These are phyloP conservation scores for Scaptomyza cyrtandrae DNA, from an alignment of 2,888 invertebrate genomes.

Conservation along the genomic window DNA sequence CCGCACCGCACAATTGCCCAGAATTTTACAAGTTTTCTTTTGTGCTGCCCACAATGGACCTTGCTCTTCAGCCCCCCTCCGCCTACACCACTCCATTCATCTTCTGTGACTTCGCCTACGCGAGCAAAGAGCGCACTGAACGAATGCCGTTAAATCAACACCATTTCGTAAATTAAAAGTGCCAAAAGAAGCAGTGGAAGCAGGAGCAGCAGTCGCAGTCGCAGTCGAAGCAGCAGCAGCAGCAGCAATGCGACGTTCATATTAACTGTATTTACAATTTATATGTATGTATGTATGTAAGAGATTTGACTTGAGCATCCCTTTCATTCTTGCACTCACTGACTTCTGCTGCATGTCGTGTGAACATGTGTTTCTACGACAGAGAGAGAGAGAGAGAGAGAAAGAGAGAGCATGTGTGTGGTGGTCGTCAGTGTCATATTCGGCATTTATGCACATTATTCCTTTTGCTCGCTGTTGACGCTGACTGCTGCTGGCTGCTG, in stretches of 20 bases:
- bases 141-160: constrained; percentile 80
- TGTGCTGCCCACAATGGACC: constrained; percentile 40
- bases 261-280: constrained; percentile 75
- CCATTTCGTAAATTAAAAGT: constrained; percentile 82
- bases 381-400: not conserved
- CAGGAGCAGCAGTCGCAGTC: constrained; percentile 12
- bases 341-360: constrained; percentile 24
- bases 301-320: constrained; percentile 8
- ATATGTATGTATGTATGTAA: constrained; percentile 47
- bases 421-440: constrained; percentile 29
- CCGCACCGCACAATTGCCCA: constrained; percentile 66
- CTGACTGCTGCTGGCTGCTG: constrained; percentile 4
- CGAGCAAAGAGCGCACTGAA: constrained; percentile 27
- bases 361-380: constrained; percentile 43
- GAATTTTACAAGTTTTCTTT: constrained; percentile 63
- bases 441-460: constrained; percentile 59
- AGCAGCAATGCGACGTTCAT: constrained; percentile 53
- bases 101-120: constrained; percentile 13
- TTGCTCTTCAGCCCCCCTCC: not conserved
- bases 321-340: not conserved
- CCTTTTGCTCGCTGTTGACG: constrained; percentile 33
- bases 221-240: constrained; percentile 26
- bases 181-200: constrained; percentile 56
- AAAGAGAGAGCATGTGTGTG: constrained; percentile 7
- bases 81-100: not conserved